These are phyloP conservation scores for Pseudonaja textilis DNA, from an alignment of 2,113 vertebrate species.

Conservation along the genomic window DNA sequence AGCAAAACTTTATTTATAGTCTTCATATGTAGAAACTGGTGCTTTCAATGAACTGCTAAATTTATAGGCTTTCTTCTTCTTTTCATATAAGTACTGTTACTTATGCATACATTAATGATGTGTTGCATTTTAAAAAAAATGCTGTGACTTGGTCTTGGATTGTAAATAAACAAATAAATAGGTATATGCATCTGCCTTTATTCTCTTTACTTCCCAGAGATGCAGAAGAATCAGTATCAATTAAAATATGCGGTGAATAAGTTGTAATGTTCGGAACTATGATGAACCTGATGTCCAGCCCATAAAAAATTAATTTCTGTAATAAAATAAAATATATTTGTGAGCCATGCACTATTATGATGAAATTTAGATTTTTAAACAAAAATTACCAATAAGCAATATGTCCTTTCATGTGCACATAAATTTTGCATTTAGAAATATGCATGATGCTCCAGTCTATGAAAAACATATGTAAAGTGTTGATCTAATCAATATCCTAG, in stretches of 20 bases:
- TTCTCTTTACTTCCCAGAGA: not conserved
- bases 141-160: not conserved
- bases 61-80: not conserved
- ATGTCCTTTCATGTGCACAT: not conserved
- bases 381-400: not conserved
- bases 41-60: not conserved
- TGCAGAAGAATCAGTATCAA: not conserved
- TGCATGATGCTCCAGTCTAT: not conserved
- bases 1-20: not conserved
- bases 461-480: not conserved
- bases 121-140: not conserved
- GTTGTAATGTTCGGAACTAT: constrained; percentile 94
- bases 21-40: not conserved
- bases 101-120: not conserved
- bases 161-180: not conserved
- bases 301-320: constrained; percentile 91
- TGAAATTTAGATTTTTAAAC: not conserved
- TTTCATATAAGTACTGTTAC: not conserved
- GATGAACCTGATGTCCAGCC: constrained; percentile 91
- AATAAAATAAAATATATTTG: constrained; percentile 54
- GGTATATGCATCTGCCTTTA: not conserved
- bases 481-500: not conserved
- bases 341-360: not conserved
- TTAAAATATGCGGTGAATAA: constrained; percentile 76
- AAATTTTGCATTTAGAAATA: not conserved